phyloP scores from a whole-genome alignment of 23 tunicate genomes.

The Styela clava region DNA sequence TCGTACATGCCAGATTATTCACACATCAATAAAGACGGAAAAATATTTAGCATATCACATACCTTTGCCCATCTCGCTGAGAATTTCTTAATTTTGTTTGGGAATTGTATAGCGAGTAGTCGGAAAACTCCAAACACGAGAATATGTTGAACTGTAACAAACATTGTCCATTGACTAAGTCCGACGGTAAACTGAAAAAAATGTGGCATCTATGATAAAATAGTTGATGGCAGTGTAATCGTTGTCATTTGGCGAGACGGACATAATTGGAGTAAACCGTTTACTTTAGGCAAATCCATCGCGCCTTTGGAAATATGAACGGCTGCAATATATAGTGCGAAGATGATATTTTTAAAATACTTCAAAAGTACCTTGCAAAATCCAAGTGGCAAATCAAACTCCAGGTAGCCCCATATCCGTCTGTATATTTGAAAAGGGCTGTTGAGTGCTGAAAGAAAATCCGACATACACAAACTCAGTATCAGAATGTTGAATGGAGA shows the following conservation, averaged over 20 bases:
- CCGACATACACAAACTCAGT: constrained; percentile 10
- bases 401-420: constrained; percentile 15
- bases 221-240: no score
- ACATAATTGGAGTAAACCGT: no score
- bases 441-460: constrained; percentile 12
- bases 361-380: constrained; percentile 29
- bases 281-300: no score
- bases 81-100: background rate
- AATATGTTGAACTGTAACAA: constrained; percentile 22
- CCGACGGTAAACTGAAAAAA: constrained; percentile 12
- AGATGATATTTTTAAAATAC: no score
- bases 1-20: no score
- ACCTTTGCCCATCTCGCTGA: constrained; percentile 10
- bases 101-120: constrained; percentile 12
- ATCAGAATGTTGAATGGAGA: constrained; percentile 16
- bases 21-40: no score
- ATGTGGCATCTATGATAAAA: background rate
- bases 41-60: no score
- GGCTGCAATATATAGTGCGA: no score
- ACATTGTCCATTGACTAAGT: constrained; percentile 15
- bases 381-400: constrained; percentile 20
- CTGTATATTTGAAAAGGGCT: constrained; percentile 18
- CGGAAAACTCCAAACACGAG: constrained; percentile 1
- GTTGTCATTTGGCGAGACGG: no score
- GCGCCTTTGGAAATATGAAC: no score